These are phyloP conservation scores for Nipponia nippon DNA, from an alignment of 2,113 vertebrate species.

Conservation along the genomic window DNA sequence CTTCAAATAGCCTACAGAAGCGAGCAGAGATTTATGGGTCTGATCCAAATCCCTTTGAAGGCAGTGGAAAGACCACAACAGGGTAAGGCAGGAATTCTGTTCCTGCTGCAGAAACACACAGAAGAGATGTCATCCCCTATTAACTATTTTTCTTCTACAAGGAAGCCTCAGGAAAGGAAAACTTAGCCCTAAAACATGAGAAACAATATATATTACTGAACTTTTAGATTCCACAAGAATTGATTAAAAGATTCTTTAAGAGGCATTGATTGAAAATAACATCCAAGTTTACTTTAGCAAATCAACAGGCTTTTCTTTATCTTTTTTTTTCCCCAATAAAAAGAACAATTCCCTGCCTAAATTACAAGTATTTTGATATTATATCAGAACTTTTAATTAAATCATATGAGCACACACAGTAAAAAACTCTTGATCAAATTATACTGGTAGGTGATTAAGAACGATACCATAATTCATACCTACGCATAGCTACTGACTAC, in stretches of 20 bases:
- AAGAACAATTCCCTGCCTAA: background rate
- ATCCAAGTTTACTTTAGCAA: background rate
- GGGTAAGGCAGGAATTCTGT: constrained; percentile 2
- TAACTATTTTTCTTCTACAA: background rate
- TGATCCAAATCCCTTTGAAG: constrained; percentile 8
- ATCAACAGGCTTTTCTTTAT: background rate
- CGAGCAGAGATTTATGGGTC: background rate
- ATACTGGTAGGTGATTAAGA: background rate
- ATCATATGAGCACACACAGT: background rate
- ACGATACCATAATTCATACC: background rate
- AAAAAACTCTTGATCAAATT: background rate
- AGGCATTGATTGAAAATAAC: background rate
- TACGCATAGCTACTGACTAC: background rate
- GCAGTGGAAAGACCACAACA: background rate
- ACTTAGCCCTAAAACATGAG: background rate
- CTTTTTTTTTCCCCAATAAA: background rate
- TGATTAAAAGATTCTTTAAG: background rate
- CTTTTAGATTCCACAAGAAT: background rate
- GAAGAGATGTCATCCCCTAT: background rate
- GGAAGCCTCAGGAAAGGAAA: background rate
- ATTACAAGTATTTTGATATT: background rate
- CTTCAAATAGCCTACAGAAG: constrained; percentile 1
- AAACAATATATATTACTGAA: background rate
- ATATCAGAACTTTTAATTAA: background rate
- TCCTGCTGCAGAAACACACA: background rate